Evolutionary conservation across 2,888 invertebrate species (phyloP).

Genomic region (Sphaerophoria rueppellii): DNA sequence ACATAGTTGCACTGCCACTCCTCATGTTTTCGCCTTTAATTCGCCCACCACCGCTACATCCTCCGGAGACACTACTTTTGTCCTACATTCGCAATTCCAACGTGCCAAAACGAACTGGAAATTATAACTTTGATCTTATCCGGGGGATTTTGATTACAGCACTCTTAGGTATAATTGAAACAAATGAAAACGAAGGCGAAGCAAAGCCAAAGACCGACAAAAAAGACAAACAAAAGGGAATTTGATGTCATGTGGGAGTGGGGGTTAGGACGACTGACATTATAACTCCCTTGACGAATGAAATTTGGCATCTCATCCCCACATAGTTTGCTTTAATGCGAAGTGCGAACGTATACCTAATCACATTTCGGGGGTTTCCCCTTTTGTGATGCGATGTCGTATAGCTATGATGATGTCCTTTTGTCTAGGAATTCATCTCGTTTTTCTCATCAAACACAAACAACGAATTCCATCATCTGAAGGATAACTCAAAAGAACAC

Average conservation of each 20-base stretch:
- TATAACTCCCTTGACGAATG: constrained; percentile 30
- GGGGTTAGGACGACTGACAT: constrained; percentile 1
- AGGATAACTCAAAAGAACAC: not conserved
- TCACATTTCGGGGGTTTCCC: constrained; percentile 43
- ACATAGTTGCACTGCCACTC: constrained; percentile 60
- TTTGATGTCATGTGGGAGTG: not conserved
- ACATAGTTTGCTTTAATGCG: constrained; percentile 43
- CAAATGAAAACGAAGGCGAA: constrained; percentile 61
- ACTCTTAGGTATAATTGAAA: constrained; percentile 73
- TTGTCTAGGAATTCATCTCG: constrained; percentile 34
- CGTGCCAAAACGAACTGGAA: constrained; percentile 50
- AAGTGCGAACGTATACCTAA: constrained; percentile 38
- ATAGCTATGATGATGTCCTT: constrained; percentile 30
- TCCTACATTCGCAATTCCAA: constrained; percentile 24
- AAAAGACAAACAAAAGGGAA: constrained; percentile 44
- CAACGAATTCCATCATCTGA: constrained; percentile 6
- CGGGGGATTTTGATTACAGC: constrained; percentile 70
- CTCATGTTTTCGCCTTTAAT: too few species aligned
- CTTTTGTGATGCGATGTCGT: constrained; percentile 7
- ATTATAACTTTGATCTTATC: constrained; percentile 69
- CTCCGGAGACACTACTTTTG: constrained; percentile 23
- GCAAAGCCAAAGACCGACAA: constrained; percentile 12
- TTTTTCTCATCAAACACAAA: not conserved
- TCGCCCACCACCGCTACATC: too few species aligned
- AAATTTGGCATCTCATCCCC: constrained; percentile 20